These are phyloP conservation scores for Anhinga rufa DNA, from an alignment of 2,113 vertebrate genomes.

Conservation along the genomic window DNA sequence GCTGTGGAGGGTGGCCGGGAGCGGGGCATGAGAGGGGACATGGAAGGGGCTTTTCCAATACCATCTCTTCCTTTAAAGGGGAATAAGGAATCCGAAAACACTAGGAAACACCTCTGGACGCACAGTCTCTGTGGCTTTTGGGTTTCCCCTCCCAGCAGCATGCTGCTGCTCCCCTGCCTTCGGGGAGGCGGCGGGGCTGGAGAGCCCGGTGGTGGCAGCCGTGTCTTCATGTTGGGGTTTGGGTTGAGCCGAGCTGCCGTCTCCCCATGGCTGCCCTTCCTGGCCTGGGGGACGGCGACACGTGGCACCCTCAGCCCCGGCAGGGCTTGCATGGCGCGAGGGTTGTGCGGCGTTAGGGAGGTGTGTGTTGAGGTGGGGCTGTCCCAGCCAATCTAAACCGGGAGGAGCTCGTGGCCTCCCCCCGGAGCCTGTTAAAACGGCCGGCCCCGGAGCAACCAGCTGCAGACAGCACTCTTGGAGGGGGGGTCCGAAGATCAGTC, in stretches of 20 bases:
- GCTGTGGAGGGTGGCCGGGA: constrained; percentile 66
- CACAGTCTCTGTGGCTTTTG: constrained; percentile 65
- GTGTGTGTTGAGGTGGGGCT: background rate
- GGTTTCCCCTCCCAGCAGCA: constrained; percentile 50
- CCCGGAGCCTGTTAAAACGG: background rate
- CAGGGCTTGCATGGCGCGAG: rapidly evolving
- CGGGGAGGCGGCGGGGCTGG: background rate
- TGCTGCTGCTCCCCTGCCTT: background rate
- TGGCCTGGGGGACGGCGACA: background rate
- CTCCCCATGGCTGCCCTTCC: background rate
- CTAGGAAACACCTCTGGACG: constrained; percentile 56
- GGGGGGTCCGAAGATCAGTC: background rate
- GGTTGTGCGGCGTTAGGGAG: background rate
- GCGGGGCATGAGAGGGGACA: constrained; percentile 81
- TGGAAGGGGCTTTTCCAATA: constrained; percentile 89
- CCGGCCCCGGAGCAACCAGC: background rate
- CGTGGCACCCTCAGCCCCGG: background rate
- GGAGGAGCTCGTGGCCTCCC: background rate
- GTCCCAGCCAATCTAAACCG: background rate
- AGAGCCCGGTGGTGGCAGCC: background rate
- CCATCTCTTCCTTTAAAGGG: constrained; percentile 96
- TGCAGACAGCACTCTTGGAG: background rate
- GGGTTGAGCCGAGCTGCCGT: background rate
- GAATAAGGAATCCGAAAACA: constrained; percentile 79
- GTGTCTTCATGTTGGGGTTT: background rate